These are phyloP conservation scores for Bagarius yarrelli DNA, from an alignment of 2,113 vertebrate species.

Conservation along the genomic window DNA sequence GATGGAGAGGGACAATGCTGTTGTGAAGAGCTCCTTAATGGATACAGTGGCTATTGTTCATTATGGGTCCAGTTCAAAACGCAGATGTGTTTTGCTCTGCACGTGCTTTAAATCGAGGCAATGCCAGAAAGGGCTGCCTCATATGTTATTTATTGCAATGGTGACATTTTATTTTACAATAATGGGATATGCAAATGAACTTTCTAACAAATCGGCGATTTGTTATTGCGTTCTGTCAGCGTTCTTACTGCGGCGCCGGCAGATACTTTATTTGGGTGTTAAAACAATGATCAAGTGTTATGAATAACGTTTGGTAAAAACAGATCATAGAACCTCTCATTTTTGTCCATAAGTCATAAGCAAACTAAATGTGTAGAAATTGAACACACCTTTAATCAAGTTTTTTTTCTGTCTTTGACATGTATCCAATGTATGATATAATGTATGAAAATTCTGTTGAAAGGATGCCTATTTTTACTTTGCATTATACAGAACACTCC, in stretches of 20 bases:
- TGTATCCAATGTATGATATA: conserved; percentile 4
- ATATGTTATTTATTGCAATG: not conserved
- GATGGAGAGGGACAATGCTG: conserved; percentile 24
- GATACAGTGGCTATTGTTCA: conserved; percentile 28
- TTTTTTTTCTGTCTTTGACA: conserved; percentile 5
- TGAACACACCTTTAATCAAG: not conserved
- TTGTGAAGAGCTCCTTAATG: conserved; percentile 30
- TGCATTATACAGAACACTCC: not conserved
- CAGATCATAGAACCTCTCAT: not conserved
- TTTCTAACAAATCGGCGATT: not conserved
- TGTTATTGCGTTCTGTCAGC: not conserved
- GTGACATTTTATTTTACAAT: conserved; percentile 7
- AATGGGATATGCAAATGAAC: not conserved
- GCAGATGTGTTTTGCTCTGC: not conserved
- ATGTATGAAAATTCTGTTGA: conserved; percentile 26
- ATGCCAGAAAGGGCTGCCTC: not conserved
- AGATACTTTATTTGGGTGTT: not conserved
- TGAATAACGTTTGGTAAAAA: not conserved
- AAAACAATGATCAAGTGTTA: not conserved
- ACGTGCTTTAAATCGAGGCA: conserved; percentile 1
- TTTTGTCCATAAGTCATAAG: not conserved
- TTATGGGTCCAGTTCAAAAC: conserved; percentile 8
- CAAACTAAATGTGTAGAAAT: not conserved
- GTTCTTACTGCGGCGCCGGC: not conserved
- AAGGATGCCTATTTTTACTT: not conserved